Evolutionary conservation across 2,888 invertebrate genomes (phyloP).

Genomic region (Laspeyria flexula): DNA sequence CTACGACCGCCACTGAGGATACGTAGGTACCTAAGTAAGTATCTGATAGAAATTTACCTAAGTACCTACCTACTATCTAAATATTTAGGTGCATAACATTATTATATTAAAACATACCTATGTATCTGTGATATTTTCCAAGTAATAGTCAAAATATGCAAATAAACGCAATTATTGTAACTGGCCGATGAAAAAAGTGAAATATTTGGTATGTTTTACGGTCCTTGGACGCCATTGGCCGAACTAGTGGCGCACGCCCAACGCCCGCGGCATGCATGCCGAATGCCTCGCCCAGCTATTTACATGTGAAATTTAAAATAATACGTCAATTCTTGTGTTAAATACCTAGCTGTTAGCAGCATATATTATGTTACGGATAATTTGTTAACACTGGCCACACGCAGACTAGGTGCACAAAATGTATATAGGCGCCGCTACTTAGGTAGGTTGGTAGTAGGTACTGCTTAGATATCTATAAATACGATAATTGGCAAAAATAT

Average conservation of each 20-base stretch:
- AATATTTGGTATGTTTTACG: slow-evolving; percentile 60
- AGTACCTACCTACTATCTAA: no score
- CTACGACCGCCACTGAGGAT: no score
- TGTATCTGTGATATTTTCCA: slow-evolving; percentile 44
- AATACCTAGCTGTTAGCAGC: slow-evolving; percentile 22
- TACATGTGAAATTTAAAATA: slow-evolving; percentile 75
- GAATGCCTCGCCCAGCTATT: slow-evolving; percentile 58
- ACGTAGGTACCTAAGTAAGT: no score
- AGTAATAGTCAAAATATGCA: slow-evolving; percentile 72
- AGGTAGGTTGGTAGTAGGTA: no score
- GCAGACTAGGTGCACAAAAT: slow-evolving; percentile 3
- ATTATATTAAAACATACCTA: slow-evolving; percentile 9
- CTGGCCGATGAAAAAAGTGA: slow-evolving; percentile 61
- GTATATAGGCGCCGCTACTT: not conserved
- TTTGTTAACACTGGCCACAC: slow-evolving; percentile 25
- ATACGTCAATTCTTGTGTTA: slow-evolving; percentile 40
- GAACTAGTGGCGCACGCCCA: slow-evolving; percentile 66
- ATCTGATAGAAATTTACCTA: no score
- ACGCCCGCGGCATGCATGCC: slow-evolving; percentile 71
- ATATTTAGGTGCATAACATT: no score
- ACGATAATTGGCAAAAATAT: no score
- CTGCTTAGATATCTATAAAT: no score
- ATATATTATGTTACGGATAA: no score
- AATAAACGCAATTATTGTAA: slow-evolving; percentile 68
- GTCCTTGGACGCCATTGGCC: slow-evolving; percentile 64